These are phyloP conservation scores for Xenops minutus DNA, from an alignment of 2,797 vertebrate genomes.

Conservation along the genomic window DNA sequence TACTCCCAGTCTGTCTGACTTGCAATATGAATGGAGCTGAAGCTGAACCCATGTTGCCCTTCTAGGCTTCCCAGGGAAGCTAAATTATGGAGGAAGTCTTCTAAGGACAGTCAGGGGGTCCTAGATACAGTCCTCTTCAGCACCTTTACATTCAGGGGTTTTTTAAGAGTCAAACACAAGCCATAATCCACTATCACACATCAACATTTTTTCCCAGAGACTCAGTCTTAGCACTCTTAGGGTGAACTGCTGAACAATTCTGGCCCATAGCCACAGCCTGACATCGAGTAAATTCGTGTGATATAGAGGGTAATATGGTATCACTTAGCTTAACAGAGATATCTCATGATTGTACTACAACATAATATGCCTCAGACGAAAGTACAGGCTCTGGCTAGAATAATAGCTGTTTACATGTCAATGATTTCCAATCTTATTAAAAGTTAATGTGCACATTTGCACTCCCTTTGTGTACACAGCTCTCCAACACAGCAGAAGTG, in stretches of 20 bases:
- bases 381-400: neutral
- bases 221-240: neutral
- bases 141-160: neutral
- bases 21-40: neutral
- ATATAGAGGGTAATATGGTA: neutral
- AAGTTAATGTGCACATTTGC: conserved; percentile 18
- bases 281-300: neutral
- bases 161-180: neutral
- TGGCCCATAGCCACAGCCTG: conserved; percentile 17
- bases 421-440: conserved; percentile 30
- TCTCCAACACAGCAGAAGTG: neutral
- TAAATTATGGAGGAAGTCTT: neutral
- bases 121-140: neutral
- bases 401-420: conserved; percentile 3
- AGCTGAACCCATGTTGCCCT: neutral
- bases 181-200: neutral
- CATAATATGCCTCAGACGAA: neutral
- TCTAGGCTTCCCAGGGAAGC: neutral
- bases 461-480: neutral
- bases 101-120: neutral
- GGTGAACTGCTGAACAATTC: conserved; percentile 20
- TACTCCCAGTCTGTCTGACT: neutral
- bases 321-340: neutral
- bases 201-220: neutral
- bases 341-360: neutral